Conservation (phyloP, 2,797 vertebrate genomes). For the Podarcis lilfordi region DNA sequence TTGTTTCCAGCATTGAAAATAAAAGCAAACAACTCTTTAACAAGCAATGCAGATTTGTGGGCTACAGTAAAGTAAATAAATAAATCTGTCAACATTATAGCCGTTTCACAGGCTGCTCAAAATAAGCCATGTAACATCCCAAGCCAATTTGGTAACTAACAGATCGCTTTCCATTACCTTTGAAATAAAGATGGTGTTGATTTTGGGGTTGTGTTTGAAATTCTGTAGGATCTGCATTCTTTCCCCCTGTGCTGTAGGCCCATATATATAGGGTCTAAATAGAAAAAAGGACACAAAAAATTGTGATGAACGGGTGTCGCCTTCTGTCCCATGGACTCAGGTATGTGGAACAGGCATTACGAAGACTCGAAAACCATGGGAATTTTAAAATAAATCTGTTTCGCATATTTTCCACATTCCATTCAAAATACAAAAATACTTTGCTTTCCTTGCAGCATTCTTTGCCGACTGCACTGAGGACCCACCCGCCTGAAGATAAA, state of each 20-base stretch:
- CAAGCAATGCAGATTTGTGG: not conserved
- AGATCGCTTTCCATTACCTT: slow-evolving; percentile 81
- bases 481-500: slow-evolving; percentile 35
- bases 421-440: slow-evolving; percentile 9
- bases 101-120: not conserved
- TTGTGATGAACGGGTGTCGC: not conserved
- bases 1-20: not conserved
- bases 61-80: rapidly evolving
- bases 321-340: not conserved
- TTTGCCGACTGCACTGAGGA: slow-evolving; percentile 22
- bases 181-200: slow-evolving; percentile 99
- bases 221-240: slow-evolving; percentile 99
- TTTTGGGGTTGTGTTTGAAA: slow-evolving; percentile 99
- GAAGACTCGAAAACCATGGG: not conserved
- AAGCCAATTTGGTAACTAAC: not conserved
- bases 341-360: not conserved
- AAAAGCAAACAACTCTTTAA: not conserved
- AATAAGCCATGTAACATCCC: not conserved
- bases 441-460: slow-evolving; percentile 24
- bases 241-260: slow-evolving; percentile 96
- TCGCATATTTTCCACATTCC: slow-evolving; percentile 3
- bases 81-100: not conserved
- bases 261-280: slow-evolving; percentile 94
- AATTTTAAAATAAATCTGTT: not conserved
- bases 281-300: not conserved